Conservation (phyloP, 2,113 vertebrate genomes). For the Machaerirhynchus nigripectus region DNA sequence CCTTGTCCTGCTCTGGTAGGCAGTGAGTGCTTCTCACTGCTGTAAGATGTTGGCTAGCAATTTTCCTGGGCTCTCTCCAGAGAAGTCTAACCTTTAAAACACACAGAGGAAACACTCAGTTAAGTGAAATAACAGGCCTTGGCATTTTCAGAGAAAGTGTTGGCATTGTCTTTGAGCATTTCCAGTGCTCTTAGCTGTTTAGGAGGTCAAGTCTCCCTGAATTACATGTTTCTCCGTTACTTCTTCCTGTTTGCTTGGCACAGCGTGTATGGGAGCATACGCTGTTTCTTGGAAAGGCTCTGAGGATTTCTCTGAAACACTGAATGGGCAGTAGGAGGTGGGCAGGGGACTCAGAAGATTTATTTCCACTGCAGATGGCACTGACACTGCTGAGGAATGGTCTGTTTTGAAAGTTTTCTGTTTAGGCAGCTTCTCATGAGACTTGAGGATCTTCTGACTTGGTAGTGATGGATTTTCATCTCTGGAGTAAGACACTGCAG, state of each 20-base stretch:
- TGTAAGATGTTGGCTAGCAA: background rate
- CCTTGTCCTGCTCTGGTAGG: background rate
- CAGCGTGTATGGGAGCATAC: accelerated
- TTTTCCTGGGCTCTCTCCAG: background rate
- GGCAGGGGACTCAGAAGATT: background rate
- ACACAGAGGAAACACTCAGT: background rate
- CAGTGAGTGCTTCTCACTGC: background rate
- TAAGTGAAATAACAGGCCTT: constrained; percentile 38
- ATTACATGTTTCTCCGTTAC: background rate
- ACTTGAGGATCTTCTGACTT: background rate
- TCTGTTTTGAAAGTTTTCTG: background rate
- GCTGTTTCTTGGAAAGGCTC: constrained; percentile 33
- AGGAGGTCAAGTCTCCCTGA: constrained; percentile 25
- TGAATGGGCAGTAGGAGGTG: background rate
- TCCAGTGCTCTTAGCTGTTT: constrained; percentile 26
- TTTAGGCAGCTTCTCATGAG: background rate
- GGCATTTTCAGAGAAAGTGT: constrained; percentile 35
- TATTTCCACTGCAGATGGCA: background rate
- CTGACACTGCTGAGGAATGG: background rate
- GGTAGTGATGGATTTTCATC: background rate
- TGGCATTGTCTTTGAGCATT: constrained; percentile 22
- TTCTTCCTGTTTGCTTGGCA: constrained; percentile 32
- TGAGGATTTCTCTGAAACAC: constrained; percentile 21
- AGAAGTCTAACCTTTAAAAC: constrained; percentile 33
- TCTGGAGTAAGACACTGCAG: background rate